These are phyloP conservation scores for Heterodera schachtii DNA, from an alignment of 1,140 invertebrate genomes.

Conservation along the genomic window DNA sequence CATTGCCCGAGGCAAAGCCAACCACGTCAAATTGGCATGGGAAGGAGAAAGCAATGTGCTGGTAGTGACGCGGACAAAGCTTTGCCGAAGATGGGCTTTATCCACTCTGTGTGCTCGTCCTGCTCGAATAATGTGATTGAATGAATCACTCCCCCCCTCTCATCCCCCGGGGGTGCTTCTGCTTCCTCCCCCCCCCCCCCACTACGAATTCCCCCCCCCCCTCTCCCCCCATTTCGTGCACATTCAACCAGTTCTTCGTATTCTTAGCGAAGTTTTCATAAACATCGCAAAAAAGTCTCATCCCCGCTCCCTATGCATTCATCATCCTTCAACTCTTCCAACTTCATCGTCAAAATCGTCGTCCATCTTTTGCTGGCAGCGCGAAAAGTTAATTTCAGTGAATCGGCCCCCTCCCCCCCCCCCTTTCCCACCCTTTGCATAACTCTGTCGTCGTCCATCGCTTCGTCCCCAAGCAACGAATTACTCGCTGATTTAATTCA, in stretches of 20 bases:
- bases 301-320: neutral
- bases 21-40: neutral
- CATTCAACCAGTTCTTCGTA: neutral
- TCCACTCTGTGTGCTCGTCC: neutral
- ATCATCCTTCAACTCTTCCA: neutral
- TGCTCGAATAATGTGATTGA: neutral
- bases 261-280: slow-evolving; percentile 4
- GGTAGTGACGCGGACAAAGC: neutral
- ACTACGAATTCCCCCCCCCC: too few species aligned
- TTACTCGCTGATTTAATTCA: slow-evolving; percentile 17
- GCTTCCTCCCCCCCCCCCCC: too few species aligned
- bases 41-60: neutral
- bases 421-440: neutral
- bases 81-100: neutral
- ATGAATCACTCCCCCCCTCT: neutral
- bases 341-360: neutral
- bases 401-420: neutral
- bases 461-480: slow-evolving; percentile 5
- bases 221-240: neutral
- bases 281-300: slow-evolving; percentile 13
- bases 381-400: slow-evolving; percentile 18
- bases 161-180: neutral
- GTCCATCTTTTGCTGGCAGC: slow-evolving; percentile 2
- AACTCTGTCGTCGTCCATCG: neutral
- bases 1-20: neutral